Percentiles rank a stretch among this genome's conserved stretches.
These are phyloP conservation scores for Cataglyphis rosenhaueri DNA, from an alignment of 2,888 invertebrate species.

Conservation along the genomic window DNA sequence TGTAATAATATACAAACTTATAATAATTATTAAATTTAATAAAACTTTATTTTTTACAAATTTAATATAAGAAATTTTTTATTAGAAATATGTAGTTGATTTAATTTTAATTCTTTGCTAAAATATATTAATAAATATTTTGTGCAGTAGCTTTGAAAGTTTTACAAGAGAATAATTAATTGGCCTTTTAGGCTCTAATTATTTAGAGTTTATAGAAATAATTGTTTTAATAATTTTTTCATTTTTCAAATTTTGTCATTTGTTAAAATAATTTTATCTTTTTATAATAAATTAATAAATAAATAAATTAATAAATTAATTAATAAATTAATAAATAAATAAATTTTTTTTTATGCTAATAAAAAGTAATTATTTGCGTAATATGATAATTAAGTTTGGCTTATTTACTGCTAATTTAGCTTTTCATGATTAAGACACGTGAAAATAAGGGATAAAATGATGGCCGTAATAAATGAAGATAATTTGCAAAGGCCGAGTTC, in stretches of 20 bases:
- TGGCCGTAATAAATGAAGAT: conserved; percentile 4
- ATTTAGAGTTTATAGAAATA: background rate
- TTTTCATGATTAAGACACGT: background rate
- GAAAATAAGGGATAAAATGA: background rate
- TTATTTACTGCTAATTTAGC: background rate
- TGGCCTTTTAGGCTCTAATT: background rate
- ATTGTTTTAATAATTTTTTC: background rate
- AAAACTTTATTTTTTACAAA: background rate
- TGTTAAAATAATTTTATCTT: background rate
- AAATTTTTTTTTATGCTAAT: background rate
- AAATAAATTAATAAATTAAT: too few relatives aligned
- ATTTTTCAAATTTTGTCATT: background rate
- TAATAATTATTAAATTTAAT: conserved; percentile 8
- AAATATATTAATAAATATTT: conserved; percentile 14
- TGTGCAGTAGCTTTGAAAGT: background rate
- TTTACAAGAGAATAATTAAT: conserved; percentile 31
- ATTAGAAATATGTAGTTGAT: background rate
- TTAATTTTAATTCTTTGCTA: background rate
- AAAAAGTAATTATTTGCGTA: background rate
- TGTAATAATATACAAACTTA: background rate
- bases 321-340: too few relatives aligned
- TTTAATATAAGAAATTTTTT: background rate
- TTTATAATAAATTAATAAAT: background rate
- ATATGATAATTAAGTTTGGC: background rate
- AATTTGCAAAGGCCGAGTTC: background rate